Evolutionary conservation across 2,797 vertebrate genomes (phyloP).

Genomic region (Pseudochirops corinnae): DNA sequence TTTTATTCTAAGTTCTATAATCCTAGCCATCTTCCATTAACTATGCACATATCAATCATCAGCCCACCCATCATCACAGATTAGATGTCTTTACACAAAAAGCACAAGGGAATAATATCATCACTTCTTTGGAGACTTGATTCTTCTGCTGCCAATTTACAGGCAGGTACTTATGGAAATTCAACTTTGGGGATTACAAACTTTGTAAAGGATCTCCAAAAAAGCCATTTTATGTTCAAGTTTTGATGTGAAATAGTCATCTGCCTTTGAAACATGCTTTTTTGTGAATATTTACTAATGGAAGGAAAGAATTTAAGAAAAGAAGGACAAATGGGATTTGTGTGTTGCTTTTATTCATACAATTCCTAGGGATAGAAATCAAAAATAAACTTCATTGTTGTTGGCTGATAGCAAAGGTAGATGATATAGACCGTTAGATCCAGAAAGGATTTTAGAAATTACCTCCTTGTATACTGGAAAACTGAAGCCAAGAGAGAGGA

Average conservation of each 20-base stretch:
- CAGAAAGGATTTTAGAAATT: background rate
- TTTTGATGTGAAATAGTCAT: background rate
- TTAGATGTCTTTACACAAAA: background rate
- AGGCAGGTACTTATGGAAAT: background rate
- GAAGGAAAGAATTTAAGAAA: background rate
- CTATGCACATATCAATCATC: background rate
- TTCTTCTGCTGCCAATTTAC: background rate
- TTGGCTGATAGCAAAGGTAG: background rate
- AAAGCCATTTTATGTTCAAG: background rate
- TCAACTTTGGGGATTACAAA: background rate
- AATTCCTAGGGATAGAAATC: background rate
- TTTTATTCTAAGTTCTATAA: background rate
- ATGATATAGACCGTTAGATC: background rate
- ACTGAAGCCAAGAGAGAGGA: background rate
- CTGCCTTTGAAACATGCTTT: background rate
- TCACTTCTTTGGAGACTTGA: background rate
- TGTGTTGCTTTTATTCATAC: background rate
- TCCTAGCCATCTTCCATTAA: background rate
- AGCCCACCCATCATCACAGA: background rate
- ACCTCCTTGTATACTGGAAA: background rate
- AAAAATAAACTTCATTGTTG: background rate
- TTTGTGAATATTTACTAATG: background rate
- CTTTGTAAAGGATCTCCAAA: background rate
- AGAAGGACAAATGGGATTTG: background rate
- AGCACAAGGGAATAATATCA: background rate